Percentiles rank a stretch among this genome's conserved stretches.
These are phyloP conservation scores for Nephila pilipes DNA, from an alignment of 1,140 invertebrate genomes.

Conservation along the genomic window DNA sequence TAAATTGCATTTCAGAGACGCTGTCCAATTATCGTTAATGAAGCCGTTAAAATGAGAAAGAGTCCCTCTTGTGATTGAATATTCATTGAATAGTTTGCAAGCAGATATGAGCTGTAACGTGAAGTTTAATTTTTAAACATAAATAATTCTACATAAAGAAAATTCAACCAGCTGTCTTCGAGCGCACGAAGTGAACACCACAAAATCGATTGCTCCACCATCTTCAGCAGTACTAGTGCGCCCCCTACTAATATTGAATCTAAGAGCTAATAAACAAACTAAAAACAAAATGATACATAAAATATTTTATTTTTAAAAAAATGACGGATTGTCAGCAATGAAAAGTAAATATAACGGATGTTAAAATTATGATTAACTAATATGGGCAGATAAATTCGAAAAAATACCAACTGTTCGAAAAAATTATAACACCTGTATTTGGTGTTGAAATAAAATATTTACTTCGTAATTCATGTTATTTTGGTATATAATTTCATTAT, in stretches of 20 bases:
- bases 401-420: no score
- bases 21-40: neutral
- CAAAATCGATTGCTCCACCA: constrained; percentile 71
- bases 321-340: no score
- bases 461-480: no score
- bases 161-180: constrained; percentile 71
- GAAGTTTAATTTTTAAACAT: constrained; percentile 37
- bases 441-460: no score
- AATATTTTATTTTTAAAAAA: no score
- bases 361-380: no score
- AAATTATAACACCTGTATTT: no score
- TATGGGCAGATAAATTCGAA: no score
- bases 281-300: neutral
- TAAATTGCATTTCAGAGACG: constrained; percentile 44
- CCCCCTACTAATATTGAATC: constrained; percentile 65
- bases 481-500: no score
- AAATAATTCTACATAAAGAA: constrained; percentile 57
- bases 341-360: no score
- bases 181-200: constrained; percentile 49
- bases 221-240: constrained; percentile 73
- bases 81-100: neutral
- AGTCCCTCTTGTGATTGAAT: neutral
- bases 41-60: neutral
- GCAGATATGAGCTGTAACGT: neutral
- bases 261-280: neutral